Evolutionary conservation across 1,140 invertebrate species (phyloP).

Genomic region (Mactra quadrangularis): DNA sequence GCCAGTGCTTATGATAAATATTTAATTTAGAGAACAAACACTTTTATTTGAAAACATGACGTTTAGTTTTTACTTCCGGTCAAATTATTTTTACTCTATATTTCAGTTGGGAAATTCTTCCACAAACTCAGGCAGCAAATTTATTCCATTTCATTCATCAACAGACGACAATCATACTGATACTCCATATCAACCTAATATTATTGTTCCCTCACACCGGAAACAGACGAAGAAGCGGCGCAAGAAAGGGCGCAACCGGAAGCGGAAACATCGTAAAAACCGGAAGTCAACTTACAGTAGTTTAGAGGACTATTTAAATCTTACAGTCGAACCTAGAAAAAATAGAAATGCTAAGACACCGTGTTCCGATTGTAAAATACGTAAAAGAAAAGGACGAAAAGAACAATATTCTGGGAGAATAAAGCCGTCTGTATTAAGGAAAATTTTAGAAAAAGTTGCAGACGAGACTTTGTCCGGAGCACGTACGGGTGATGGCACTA

Average conservation of each 20-base stretch:
- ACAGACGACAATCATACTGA: constrained; percentile 51
- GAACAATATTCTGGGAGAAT: constrained; percentile 12
- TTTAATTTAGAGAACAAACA: no score
- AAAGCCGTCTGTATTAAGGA: constrained; percentile 46
- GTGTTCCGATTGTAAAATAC: constrained; percentile 53
- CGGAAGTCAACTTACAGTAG: neutral
- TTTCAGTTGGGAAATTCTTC: constrained; percentile 35
- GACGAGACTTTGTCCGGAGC: constrained; percentile 57
- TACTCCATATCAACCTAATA: constrained; percentile 25
- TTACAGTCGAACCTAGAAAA: constrained; percentile 8
- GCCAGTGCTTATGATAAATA: no score
- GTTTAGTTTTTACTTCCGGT: no score
- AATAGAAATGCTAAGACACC: constrained; percentile 37
- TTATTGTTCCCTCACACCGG: constrained; percentile 35
- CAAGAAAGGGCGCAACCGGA: constrained; percentile 46
- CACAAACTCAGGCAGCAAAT: constrained; percentile 5
- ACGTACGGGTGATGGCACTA: constrained; percentile 48
- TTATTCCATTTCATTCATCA: constrained; percentile 40
- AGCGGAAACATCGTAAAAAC: constrained; percentile 11
- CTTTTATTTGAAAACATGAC: no score
- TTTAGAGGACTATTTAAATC: constrained; percentile 44
- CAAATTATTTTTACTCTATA: neutral
- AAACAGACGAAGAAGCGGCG: constrained; percentile 31
- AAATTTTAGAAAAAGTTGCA: constrained; percentile 60
- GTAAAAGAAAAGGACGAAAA: constrained; percentile 55